phyloP scores from a whole-genome alignment of 2,113 vertebrate genomes.

The Leptobrachium leishanense region DNA sequence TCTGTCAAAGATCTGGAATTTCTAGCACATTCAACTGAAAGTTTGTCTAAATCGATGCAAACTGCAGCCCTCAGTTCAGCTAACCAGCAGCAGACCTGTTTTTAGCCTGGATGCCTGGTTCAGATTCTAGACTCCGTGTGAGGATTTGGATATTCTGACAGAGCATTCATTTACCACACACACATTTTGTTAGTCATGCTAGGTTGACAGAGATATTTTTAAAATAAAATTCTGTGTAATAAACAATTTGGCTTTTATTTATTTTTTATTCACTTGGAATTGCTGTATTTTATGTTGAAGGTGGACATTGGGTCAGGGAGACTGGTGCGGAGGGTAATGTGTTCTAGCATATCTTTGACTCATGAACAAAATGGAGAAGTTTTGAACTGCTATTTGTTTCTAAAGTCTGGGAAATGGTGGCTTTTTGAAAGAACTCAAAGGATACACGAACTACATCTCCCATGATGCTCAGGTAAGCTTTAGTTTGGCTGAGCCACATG shows the following conservation, averaged over 20 bases:
- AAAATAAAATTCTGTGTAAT: conserved; percentile 54
- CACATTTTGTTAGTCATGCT: conserved; percentile 62
- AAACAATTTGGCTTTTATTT: background rate
- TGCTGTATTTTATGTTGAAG: conserved; percentile 9
- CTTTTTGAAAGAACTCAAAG: too few species aligned
- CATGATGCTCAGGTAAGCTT: too few species aligned
- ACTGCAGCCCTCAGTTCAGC: conserved; percentile 4
- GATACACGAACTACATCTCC: too few species aligned
- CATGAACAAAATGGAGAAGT: too few species aligned
- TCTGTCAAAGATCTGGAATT: conserved; percentile 45
- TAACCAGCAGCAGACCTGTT: conserved; percentile 24
- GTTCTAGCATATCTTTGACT: too few species aligned
- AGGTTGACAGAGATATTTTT: conserved; percentile 62
- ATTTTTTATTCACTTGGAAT: background rate
- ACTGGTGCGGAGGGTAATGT: too few species aligned
- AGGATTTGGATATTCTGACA: conserved; percentile 56
- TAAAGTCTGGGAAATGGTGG: too few species aligned
- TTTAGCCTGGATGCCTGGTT: conserved; percentile 46
- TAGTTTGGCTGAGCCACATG: too few species aligned
- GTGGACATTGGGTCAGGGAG: too few species aligned
- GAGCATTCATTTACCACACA: conserved; percentile 53
- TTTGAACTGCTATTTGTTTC: too few species aligned
- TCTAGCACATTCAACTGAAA: conserved; percentile 23
- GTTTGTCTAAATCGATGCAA: conserved; percentile 21
- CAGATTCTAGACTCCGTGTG: conserved; percentile 56